Conservation (phyloP, 35 echinoderm and acorn worm species). For the Ophioderma brevispina region DNA sequence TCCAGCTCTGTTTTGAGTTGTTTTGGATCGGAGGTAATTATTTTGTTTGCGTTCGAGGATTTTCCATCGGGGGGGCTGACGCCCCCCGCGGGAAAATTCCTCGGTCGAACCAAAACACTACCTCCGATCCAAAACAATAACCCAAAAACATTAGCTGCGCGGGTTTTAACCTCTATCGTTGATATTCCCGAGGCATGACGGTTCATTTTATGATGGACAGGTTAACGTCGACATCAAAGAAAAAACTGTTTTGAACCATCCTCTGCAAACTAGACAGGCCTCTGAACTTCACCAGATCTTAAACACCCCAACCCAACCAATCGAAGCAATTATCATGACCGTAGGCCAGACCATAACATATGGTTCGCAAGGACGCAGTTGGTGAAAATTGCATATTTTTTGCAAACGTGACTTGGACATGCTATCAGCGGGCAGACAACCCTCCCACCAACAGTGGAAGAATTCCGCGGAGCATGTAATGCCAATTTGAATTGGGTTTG, state of each 20-base stretch:
- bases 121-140: too few relatives aligned
- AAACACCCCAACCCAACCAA: background rate
- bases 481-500: conserved; percentile 12
- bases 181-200: conserved; percentile 25
- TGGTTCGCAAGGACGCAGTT: conserved; percentile 25
- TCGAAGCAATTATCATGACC: conserved; percentile 42
- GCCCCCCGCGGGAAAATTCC: too few relatives aligned
- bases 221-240: conserved; percentile 32
- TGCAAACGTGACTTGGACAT: conserved; percentile 25
- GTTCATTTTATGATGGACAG: conserved; percentile 23
- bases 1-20: too few relatives aligned
- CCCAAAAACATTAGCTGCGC: too few relatives aligned
- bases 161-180: too few relatives aligned
- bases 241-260: conserved; percentile 42
- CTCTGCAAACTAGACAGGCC: conserved; percentile 27
- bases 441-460: conserved; percentile 38
- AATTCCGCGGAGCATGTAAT: conserved; percentile 36
- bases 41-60: too few relatives aligned
- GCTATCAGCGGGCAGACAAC: conserved; percentile 19
- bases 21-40: too few relatives aligned
- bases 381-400: conserved; percentile 30
- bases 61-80: too few relatives aligned
- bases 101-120: too few relatives aligned
- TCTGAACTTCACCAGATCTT: conserved; percentile 27
- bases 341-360: conserved; percentile 44